These are phyloP conservation scores for Semotilus atromaculatus DNA, from an alignment of 2,797 vertebrate species.

Conservation along the genomic window DNA sequence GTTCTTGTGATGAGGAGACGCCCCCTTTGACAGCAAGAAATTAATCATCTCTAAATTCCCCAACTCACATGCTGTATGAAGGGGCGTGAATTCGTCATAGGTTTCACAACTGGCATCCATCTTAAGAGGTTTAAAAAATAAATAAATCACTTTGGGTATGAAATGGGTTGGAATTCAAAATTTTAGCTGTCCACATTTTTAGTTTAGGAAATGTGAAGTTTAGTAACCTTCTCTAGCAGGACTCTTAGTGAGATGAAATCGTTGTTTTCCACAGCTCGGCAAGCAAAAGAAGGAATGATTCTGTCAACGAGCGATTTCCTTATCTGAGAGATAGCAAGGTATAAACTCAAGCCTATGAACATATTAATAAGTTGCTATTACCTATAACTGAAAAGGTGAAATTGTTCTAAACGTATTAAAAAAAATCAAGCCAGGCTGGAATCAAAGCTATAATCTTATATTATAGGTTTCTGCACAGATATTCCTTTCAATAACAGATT, in stretches of 20 bases:
- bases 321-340: slow-evolving; percentile 13
- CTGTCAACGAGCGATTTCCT: slow-evolving; percentile 5
- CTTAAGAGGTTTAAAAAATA: slow-evolving; percentile 2
- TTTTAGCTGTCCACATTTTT: background rate
- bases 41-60: slow-evolving; percentile 43
- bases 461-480: background rate
- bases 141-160: background rate
- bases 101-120: slow-evolving; percentile 22
- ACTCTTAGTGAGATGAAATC: slow-evolving; percentile 36
- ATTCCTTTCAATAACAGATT: background rate
- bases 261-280: slow-evolving; percentile 41
- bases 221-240: slow-evolving; percentile 41
- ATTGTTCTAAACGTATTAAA: background rate
- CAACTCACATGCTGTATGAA: slow-evolving; percentile 38
- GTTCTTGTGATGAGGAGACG: slow-evolving; percentile 27
- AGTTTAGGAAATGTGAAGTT: background rate
- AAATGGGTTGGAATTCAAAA: background rate
- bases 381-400: background rate
- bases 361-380: background rate
- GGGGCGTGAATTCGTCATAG: slow-evolving; percentile 28
- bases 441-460: background rate
- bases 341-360: background rate
- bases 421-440: background rate
- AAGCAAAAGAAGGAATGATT: slow-evolving; percentile 34
- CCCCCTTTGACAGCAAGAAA: slow-evolving; percentile 30